phyloP scores from a whole-genome alignment of 2,113 vertebrate genomes.

The Meleagris gallopavo region DNA sequence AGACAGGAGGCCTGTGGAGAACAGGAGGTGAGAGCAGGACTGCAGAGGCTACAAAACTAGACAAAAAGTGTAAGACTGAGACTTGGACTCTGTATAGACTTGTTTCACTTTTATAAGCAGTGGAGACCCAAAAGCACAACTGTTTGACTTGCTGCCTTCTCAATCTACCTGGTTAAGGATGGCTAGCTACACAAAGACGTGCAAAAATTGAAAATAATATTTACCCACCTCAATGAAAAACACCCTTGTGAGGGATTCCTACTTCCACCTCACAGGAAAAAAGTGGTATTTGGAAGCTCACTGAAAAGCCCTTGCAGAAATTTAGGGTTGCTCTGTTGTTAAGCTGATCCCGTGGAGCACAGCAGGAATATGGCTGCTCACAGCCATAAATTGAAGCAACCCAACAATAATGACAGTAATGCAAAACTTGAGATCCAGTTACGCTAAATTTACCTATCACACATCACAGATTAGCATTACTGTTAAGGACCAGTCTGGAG shows the following conservation, averaged over 20 bases:
- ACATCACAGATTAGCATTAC: accelerated
- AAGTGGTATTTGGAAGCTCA: neutral
- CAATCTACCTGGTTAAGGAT: neutral
- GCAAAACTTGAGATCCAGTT: neutral
- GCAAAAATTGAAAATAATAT: neutral
- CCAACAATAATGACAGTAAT: neutral
- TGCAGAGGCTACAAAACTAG: neutral
- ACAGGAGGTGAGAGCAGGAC: neutral
- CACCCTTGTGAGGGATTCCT: neutral
- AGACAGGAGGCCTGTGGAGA: neutral
- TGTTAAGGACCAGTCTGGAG: neutral
- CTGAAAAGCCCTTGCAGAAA: neutral
- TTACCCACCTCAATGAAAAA: neutral
- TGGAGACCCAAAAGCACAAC: neutral
- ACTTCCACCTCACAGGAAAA: neutral
- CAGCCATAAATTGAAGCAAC: neutral
- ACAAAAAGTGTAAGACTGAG: neutral
- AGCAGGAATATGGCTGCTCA: neutral
- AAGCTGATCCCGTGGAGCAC: neutral
- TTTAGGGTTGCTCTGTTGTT: neutral
- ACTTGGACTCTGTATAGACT: neutral
- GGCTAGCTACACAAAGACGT: neutral
- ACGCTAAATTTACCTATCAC: neutral
- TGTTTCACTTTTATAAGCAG: neutral
- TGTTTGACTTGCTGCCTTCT: too few species aligned